Conservation (phyloP, 2,888 invertebrate genomes). For the Belgica antarctica region DNA sequence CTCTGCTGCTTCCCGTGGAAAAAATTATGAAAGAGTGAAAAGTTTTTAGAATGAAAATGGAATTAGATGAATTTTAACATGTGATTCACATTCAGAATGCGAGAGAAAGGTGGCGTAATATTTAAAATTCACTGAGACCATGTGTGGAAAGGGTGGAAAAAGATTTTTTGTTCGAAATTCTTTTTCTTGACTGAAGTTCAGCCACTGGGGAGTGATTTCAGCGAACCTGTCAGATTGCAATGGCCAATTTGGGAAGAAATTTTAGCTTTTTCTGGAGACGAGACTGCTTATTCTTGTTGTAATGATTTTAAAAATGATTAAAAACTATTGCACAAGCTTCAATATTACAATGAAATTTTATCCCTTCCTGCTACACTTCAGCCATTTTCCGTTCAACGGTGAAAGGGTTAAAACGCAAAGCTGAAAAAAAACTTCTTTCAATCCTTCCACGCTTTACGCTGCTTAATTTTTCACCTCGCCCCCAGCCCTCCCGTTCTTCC, state of each 20-base stretch:
- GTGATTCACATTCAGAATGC: constrained; percentile 25
- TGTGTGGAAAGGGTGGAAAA: background rate
- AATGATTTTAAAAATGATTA: too few relatives aligned
- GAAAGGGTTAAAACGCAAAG: background rate
- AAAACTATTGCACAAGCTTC: too few relatives aligned
- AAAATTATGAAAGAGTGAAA: constrained; percentile 4
- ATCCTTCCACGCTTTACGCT: constrained; percentile 26
- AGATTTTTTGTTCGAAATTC: too few relatives aligned
- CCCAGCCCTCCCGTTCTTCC: background rate
- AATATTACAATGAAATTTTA: too few relatives aligned
- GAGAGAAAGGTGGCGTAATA: background rate
- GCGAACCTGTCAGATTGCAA: background rate
- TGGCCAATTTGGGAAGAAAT: too few relatives aligned
- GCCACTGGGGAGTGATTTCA: background rate
- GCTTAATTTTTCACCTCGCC: constrained; percentile 38
- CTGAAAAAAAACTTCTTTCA: constrained; percentile 7
- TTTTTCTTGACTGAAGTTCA: too few relatives aligned
- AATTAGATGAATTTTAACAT: constrained; percentile 43
- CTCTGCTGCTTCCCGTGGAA: background rate
- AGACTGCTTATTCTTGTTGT: too few relatives aligned
- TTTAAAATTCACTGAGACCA: too few relatives aligned
- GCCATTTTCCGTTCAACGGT: background rate
- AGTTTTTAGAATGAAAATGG: constrained; percentile 39
- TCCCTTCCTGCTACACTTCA: too few relatives aligned
- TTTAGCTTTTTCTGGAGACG: too few relatives aligned